These are phyloP conservation scores for Gorsachius magnificus DNA, from an alignment of 2,797 vertebrate genomes.

Conservation along the genomic window DNA sequence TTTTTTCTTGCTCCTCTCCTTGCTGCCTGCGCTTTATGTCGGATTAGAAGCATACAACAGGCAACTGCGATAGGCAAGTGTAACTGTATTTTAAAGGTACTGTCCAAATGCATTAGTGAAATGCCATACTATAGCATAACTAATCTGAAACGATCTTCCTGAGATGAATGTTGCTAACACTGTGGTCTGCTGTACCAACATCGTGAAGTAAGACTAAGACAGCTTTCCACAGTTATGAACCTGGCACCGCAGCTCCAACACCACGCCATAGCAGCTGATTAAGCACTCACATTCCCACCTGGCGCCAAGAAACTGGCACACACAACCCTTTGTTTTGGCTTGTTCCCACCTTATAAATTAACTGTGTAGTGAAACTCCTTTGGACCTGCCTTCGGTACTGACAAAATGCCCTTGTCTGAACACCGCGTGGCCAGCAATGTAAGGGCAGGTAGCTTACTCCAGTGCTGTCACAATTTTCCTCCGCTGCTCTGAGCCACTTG, in stretches of 20 bases:
- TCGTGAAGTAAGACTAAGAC: slow-evolving; percentile 32
- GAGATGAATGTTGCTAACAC: slow-evolving; percentile 34
- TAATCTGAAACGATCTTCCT: slow-evolving; percentile 61
- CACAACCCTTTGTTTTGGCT: neutral
- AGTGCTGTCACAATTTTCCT: neutral
- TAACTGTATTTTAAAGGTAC: slow-evolving; percentile 3
- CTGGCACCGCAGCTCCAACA: slow-evolving; percentile 17
- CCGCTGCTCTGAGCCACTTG: neutral
- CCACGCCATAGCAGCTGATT: slow-evolving; percentile 39
- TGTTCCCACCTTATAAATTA: neutral
- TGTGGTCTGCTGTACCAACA: slow-evolving; percentile 52
- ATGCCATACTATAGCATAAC: slow-evolving; percentile 31
- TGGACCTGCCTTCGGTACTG: neutral
- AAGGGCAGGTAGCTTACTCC: neutral
- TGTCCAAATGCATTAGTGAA: slow-evolving; percentile 66
- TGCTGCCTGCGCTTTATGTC: neutral
- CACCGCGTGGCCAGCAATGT: neutral
- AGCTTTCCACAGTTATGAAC: slow-evolving; percentile 39
- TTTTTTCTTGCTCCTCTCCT: neutral
- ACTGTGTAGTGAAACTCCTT: neutral
- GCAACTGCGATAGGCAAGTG: neutral
- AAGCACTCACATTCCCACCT: slow-evolving; percentile 31
- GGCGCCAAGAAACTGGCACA: slow-evolving; percentile 35
- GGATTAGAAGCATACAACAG: neutral
- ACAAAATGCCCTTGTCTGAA: neutral